These are phyloP conservation scores for Menidia menidia DNA, from an alignment of 2,797 vertebrate species.

Conservation along the genomic window DNA sequence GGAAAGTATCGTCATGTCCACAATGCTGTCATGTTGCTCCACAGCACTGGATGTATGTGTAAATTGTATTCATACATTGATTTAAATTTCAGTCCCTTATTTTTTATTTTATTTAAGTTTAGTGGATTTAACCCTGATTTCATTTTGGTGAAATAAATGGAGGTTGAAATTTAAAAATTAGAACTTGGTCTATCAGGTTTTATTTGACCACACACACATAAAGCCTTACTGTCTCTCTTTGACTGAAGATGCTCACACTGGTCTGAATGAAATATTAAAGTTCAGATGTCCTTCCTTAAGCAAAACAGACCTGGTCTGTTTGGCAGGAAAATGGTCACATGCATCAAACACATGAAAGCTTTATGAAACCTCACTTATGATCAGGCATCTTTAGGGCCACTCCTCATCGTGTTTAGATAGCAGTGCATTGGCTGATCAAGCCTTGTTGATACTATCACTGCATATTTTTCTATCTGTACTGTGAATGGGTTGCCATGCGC, in stretches of 20 bases:
- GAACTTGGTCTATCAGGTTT: slow-evolving; percentile 63
- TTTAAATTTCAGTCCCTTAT: slow-evolving; percentile 80
- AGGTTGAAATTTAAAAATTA: slow-evolving; percentile 77
- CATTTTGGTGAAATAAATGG: slow-evolving; percentile 80
- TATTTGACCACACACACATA: slow-evolving; percentile 55
- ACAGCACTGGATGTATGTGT: slow-evolving; percentile 77
- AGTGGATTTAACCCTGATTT: slow-evolving; percentile 75
- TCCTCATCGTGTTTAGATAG: slow-evolving; percentile 21
- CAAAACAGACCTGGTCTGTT: slow-evolving; percentile 64
- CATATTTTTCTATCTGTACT: slow-evolving; percentile 6
- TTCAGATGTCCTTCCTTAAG: slow-evolving; percentile 59
- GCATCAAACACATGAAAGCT: slow-evolving; percentile 60
- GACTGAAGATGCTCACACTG: slow-evolving; percentile 4
- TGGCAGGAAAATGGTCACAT: slow-evolving; percentile 65
- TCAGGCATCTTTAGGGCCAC: slow-evolving; percentile 31
- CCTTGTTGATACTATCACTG: slow-evolving; percentile 3
- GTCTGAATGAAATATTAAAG: slow-evolving; percentile 71
- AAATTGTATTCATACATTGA: slow-evolving; percentile 74
- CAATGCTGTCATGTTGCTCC: slow-evolving; percentile 77
- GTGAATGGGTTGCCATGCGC: slow-evolving; percentile 28
- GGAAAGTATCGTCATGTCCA: slow-evolving; percentile 69
- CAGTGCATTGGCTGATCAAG: slow-evolving; percentile 4
- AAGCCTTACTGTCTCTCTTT: not conserved
- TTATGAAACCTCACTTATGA: slow-evolving; percentile 63
- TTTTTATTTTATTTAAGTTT: slow-evolving; percentile 81